Conservation (phyloP, 2,113 vertebrate genomes). For the Desmodus rotundus region DNA sequence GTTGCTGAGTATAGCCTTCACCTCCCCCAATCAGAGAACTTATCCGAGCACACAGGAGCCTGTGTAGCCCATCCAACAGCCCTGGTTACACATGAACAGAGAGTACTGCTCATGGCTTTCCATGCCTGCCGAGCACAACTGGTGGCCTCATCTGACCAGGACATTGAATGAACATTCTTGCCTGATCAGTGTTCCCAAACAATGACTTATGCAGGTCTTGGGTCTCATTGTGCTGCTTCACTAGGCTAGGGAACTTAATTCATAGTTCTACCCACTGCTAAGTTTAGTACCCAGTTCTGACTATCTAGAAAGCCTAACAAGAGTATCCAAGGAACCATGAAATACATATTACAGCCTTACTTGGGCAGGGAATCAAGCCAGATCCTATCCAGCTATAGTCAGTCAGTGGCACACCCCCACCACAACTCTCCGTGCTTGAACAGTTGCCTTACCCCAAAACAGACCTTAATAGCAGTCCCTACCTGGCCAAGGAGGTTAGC, state of each 20-base stretch:
- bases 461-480: neutral
- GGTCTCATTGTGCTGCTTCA: neutral
- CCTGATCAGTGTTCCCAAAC: neutral
- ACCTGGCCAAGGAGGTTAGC: no score
- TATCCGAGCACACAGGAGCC: neutral
- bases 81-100: neutral
- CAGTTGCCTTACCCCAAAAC: neutral
- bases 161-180: neutral
- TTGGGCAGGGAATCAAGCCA: neutral
- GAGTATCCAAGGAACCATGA: neutral
- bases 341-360: neutral
- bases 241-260: neutral
- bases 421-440: neutral
- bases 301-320: neutral
- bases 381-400: neutral
- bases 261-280: neutral
- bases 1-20: neutral
- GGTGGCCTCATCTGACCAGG: neutral
- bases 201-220: neutral
- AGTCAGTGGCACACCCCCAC: neutral
- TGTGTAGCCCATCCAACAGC: neutral
- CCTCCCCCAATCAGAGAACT: neutral
- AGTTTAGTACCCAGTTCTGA: neutral
- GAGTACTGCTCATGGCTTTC: no score
- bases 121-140: neutral